Evolutionary conservation across 2,797 vertebrate species (phyloP), one percentile per base, ranked within the genome.

Genomic region (Lithobates pipiens): DNA sequence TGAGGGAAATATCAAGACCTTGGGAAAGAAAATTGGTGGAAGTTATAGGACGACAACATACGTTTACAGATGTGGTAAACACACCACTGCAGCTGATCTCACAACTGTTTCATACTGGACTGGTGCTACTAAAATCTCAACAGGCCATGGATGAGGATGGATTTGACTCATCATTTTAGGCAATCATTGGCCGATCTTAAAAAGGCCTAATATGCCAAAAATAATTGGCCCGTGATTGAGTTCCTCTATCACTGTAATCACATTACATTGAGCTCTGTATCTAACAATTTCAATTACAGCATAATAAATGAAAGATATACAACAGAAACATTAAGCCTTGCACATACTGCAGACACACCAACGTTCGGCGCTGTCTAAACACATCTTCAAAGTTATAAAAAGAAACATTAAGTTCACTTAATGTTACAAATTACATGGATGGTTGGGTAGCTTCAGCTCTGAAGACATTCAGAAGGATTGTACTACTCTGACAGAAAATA

Each of bases 351-450:
- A 82, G 72, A 82, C 73, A 71, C 70, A 78, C 73, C 32, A 63
- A 50, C 75, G 50, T 77, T 65, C 34, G 77, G 10, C n/a, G 57
- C 80, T 78, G 67, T 69, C 73, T 86, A 78, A 86, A 86, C 85
- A 86, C 72, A 76, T 83, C 80, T 86, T 86, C 29, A 82, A 83
- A 78, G 80, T 78, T 78, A 73, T 68, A 83, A 83, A 86, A 83
- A 68, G 76, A 77, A 78, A 86, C 75, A 78, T 78, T 83, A 78
- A 63, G 80, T 86, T 83, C 68, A 86, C 69, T 74, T 83, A 72
- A 75, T 87, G 85, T 82, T 87, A 75, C 85, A 87, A 83, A 83
- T 87, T 83, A 87, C 85, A 83, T 83, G 85, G 81, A 87, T 86
- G 75, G 76, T 77, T 86, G 80, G 39, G 82, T 69, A 39, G 76